Percentiles rank a stretch among this genome's conserved stretches.
Evolutionary conservation across 2,888 invertebrate species (phyloP).

Genomic region (Alloplasta piceator): DNA sequence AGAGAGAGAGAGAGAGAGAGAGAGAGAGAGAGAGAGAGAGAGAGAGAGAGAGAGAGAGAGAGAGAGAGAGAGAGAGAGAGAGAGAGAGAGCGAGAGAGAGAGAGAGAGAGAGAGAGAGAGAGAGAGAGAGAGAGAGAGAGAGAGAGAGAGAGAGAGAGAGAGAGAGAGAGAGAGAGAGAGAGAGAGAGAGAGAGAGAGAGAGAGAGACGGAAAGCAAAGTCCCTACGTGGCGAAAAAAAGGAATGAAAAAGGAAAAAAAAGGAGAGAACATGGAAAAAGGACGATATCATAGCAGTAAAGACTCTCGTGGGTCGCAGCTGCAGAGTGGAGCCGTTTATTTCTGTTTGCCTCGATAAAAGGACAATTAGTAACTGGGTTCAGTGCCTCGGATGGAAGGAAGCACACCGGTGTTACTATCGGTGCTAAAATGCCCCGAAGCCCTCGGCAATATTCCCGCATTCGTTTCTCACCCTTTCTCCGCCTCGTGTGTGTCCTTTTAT

Average conservation of each 20-base stretch:
- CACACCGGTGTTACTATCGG: conserved; percentile 33
- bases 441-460: conserved; percentile 32
- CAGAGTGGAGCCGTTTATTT: conserved; percentile 51
- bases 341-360: conserved; percentile 60
- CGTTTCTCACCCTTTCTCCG: conserved; percentile 33
- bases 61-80: neutral
- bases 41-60: neutral
- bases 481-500: conserved; percentile 17
- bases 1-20: neutral
- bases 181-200: neutral
- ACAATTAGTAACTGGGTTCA: conserved; percentile 57
- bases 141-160: neutral
- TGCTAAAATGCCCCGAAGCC: conserved; percentile 27
- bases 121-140: neutral
- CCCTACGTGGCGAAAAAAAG: conserved; percentile 12
- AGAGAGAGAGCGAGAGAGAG: neutral
- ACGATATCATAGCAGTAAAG: conserved; percentile 19
- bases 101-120: neutral
- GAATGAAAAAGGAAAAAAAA: neutral
- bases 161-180: neutral
- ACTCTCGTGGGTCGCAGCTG: conserved; percentile 48
- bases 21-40: neutral
- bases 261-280: neutral
- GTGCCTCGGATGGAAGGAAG: conserved; percentile 1
- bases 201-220: conserved; percentile 3